Evolutionary conservation across 2,888 invertebrate genomes (phyloP).

Genomic region (Syritta pipiens): DNA sequence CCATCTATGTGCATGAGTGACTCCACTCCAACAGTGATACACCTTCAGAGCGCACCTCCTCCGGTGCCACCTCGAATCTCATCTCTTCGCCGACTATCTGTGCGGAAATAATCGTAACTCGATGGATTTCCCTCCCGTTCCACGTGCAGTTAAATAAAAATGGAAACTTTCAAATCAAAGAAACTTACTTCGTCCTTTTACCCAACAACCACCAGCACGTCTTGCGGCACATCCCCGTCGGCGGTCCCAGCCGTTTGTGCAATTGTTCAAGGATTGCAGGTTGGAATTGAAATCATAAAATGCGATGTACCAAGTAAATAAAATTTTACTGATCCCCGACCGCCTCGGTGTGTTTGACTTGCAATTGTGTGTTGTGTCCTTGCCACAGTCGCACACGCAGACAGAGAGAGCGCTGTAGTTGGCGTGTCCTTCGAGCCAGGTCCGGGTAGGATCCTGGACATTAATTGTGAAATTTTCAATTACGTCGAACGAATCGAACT

Average conservation of each 20-base stretch:
- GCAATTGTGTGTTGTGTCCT: constrained; percentile 49
- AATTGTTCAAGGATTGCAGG: constrained; percentile 49
- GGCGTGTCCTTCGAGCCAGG: neutral
- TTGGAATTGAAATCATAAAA: constrained; percentile 66
- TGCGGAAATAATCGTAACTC: constrained; percentile 56
- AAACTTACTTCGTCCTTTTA: constrained; percentile 34
- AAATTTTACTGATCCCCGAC: constrained; percentile 42
- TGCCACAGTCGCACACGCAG: neutral
- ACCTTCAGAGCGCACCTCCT: constrained; percentile 18
- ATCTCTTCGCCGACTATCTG: constrained; percentile 30
- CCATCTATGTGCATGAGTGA: constrained; percentile 33
- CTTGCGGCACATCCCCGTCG: neutral
- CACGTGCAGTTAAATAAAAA: constrained; percentile 33
- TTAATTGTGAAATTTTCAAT: constrained; percentile 60
- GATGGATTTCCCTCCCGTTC: constrained; percentile 44
- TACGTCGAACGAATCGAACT: constrained; percentile 24
- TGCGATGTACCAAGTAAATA: constrained; percentile 57
- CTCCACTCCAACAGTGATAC: constrained; percentile 4
- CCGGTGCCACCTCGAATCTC: constrained; percentile 4
- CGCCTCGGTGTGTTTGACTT: constrained; percentile 39
- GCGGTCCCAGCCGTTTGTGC: neutral
- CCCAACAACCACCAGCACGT: neutral
- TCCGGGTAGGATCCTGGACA: constrained; percentile 11
- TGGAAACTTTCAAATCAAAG: constrained; percentile 61
- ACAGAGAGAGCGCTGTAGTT: neutral